Evolutionary conservation across 2,797 vertebrate genomes (phyloP).

Genomic region (Spinibarbus caldwelli): DNA sequence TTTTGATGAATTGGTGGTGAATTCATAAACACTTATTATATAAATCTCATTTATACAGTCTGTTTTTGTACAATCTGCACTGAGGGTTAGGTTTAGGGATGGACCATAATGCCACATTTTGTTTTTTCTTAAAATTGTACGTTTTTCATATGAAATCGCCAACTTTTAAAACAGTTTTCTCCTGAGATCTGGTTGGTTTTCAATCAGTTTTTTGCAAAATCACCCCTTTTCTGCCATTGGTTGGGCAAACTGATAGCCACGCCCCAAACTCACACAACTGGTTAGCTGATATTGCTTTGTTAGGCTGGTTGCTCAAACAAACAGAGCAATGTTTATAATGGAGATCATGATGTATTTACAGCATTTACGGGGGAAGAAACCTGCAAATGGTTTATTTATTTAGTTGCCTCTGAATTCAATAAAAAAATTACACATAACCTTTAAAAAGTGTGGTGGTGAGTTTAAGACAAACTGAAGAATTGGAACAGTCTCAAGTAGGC

Average conservation of each 20-base stretch:
- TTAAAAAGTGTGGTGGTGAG: background rate
- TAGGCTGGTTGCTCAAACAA: background rate
- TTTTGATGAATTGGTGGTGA: background rate
- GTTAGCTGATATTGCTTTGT: background rate
- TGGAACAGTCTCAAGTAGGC: background rate
- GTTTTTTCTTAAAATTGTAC: too few species aligned
- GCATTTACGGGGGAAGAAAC: background rate
- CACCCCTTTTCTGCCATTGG: background rate
- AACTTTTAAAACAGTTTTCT: background rate
- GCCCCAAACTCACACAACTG: background rate
- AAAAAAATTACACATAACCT: background rate
- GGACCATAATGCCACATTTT: background rate
- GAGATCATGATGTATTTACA: background rate
- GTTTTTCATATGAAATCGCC: too few species aligned
- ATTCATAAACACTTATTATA: too few species aligned
- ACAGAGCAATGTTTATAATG: background rate
- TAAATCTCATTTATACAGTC: background rate
- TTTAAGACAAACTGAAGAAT: background rate
- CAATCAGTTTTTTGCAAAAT: background rate
- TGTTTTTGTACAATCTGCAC: background rate
- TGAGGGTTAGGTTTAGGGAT: background rate
- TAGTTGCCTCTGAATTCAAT: background rate
- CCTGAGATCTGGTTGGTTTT: background rate
- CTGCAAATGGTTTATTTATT: conserved; percentile 6
- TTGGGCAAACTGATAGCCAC: background rate